Percentiles rank a stretch among this genome's conserved stretches.
Evolutionary conservation across 2,797 vertebrate genomes (phyloP).

Genomic region (Cryptoblepharus egeriae): DNA sequence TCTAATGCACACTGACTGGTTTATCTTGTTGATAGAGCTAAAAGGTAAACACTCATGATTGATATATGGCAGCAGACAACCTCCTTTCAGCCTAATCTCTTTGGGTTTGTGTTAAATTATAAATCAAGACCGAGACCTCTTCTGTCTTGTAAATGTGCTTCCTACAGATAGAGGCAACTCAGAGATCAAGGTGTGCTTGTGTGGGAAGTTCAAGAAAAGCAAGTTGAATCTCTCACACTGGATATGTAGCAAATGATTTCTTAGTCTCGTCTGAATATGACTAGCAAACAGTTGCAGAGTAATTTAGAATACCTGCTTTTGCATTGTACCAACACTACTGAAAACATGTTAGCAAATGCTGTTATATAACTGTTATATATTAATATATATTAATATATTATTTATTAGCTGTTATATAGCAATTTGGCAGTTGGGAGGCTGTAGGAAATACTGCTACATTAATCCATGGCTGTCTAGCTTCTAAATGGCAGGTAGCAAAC

Average conservation of each 20-base stretch:
- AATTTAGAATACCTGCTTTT: neutral
- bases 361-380: no score
- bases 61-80: slow-evolving; percentile 2
- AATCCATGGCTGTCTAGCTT: no score
- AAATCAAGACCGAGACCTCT: neutral
- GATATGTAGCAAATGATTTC: accelerated
- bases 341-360: neutral
- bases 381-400: no score
- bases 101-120: slow-evolving; percentile 19
- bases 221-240: neutral
- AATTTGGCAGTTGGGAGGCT: no score
- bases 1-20: neutral
- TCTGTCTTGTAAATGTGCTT: neutral
- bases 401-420: no score
- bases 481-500: no score
- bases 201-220: neutral
- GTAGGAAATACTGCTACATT: no score
- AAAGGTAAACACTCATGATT: neutral
- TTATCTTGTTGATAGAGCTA: neutral
- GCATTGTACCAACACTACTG: slow-evolving; percentile 14
- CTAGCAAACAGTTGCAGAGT: slow-evolving; percentile 6
- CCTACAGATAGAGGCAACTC: neutral
- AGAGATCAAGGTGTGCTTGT: neutral
- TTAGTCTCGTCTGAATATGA: neutral
- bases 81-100: neutral